These are phyloP conservation scores for Megaceryle alcyon DNA, from an alignment of 2,797 vertebrate species.

Conservation along the genomic window DNA sequence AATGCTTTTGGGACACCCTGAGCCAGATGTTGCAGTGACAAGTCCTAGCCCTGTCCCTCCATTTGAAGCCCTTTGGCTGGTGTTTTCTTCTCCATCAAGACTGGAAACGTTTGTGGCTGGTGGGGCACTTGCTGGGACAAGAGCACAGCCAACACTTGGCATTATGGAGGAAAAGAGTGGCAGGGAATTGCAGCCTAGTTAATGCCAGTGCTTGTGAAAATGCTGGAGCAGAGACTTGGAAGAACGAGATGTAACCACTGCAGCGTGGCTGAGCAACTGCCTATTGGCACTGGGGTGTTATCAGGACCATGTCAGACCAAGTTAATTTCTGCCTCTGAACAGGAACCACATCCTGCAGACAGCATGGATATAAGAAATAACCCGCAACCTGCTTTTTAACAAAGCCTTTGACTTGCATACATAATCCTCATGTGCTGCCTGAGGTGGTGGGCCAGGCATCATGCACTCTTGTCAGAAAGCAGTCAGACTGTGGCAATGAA, in stretches of 20 bases:
- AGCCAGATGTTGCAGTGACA: background rate
- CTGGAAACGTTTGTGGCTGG: rapidly evolving
- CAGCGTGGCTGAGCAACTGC: background rate
- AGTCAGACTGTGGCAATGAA: background rate
- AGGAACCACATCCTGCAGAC: background rate
- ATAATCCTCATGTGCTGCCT: rapidly evolving
- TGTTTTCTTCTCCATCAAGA: background rate
- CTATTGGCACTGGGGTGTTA: background rate
- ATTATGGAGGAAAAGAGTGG: background rate
- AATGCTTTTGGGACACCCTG: background rate
- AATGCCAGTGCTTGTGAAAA: rapidly evolving
- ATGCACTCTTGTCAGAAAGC: background rate
- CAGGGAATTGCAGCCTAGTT: background rate
- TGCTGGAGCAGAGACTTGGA: rapidly evolving
- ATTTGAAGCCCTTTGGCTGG: rapidly evolving
- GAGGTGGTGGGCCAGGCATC: background rate
- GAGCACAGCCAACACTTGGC: rapidly evolving
- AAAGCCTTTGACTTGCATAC: background rate
- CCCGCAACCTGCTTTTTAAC: background rate
- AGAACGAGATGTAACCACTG: rapidly evolving
- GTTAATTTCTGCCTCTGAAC: background rate
- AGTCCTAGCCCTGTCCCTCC: background rate
- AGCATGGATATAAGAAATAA: background rate
- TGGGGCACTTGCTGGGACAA: background rate
- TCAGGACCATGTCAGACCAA: background rate